Evolutionary conservation across 2,113 vertebrate species (phyloP), one percentile per base, ranked within the genome.

Genomic region (Chitala chitala): DNA sequence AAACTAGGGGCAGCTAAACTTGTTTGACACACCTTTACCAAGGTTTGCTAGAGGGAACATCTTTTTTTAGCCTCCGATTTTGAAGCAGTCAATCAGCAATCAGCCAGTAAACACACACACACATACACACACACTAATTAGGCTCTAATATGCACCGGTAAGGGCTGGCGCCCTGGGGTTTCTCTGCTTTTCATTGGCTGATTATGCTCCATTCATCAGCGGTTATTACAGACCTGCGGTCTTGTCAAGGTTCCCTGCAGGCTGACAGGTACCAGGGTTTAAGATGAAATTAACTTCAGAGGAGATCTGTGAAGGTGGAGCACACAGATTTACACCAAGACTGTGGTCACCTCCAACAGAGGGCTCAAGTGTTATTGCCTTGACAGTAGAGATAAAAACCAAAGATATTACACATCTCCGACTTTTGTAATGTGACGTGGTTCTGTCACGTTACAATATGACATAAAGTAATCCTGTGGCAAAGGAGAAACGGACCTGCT

Each of bases 111-210:
- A 66, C 38, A 29, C n/a, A n/a, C n/a, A n/a, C n/a, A n/a, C n/a
- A n/a, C n/a, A n/a, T n/a, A n/a, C n/a, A n/a, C n/a, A n/a, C 40
- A 44, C 29, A 64, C 74, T 82, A 79, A 79, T 78, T 65, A 80
- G 44, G 15, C 66, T 66, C 79, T 82, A 78, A 79, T 82, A 69
- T 65, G 63, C 26, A 40, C 53, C 76, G 72, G 63, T 56, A 71
- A 77, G 74, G 72, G 68, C 68, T 7, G 58, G 70, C 15, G 63
- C 78, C 80, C 75, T 74, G 22, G 78, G 48, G 31, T n/a, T 4
- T 10, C 61, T 36, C 51, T 3, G 53, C 69, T 54, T 76, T 72
- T 74, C 44, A 54, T 76, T 68, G 53, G 44, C 54, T 58, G 71
- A 78, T 70, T 73, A 78, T 38, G 59, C 40, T 53, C 77, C 73